These are phyloP conservation scores for Todiramphus saurophagus DNA, from an alignment of 2,113 vertebrate genomes.

Conservation along the genomic window DNA sequence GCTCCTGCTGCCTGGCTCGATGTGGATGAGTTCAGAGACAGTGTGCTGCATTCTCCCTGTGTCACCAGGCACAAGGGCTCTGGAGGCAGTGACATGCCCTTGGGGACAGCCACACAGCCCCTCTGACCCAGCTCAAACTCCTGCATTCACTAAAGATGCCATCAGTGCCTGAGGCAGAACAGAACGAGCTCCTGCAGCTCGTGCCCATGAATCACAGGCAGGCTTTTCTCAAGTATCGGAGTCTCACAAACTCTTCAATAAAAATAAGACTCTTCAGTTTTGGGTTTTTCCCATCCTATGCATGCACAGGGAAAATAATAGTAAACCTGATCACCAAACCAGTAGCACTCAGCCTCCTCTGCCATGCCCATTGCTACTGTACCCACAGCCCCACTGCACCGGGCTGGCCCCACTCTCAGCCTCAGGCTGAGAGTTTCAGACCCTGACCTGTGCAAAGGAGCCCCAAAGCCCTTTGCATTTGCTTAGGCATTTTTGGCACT, in stretches of 20 bases:
- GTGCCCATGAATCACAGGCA: neutral
- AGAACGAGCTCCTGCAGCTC: neutral
- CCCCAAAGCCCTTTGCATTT: neutral
- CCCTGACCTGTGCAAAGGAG: neutral
- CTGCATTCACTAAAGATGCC: neutral
- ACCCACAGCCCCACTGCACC: neutral
- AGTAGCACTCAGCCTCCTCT: neutral
- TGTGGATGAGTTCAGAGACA: neutral
- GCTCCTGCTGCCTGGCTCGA: accelerated
- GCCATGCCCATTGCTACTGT: neutral
- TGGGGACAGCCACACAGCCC: neutral
- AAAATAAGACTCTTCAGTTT: neutral
- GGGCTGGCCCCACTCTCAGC: accelerated
- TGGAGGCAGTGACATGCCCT: neutral
- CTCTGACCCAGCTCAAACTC: neutral
- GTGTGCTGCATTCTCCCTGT: accelerated
- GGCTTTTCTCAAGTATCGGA: neutral
- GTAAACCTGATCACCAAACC: neutral
- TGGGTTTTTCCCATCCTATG: neutral
- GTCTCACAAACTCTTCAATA: neutral
- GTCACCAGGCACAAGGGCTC: neutral
- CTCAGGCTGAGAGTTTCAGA: neutral
- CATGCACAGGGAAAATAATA: neutral
- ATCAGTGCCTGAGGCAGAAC: neutral
- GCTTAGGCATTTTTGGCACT: constrained; percentile 18